These are phyloP conservation scores for Xenentodon cancila DNA, from an alignment of 2,797 vertebrate genomes.

Conservation along the genomic window DNA sequence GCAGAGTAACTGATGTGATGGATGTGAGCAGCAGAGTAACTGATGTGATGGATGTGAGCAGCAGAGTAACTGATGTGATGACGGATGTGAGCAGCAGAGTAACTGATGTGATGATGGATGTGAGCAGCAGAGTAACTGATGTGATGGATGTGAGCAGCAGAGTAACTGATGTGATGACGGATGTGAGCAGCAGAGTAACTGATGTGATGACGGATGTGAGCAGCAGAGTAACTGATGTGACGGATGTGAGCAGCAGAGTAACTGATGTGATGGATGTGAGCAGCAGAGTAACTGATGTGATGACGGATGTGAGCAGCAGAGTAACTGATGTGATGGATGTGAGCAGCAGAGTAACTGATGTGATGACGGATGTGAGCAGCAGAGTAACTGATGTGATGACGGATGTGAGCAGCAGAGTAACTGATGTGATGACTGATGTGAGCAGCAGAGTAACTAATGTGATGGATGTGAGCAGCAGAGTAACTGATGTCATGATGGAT, in stretches of 20 bases:
- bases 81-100: neutral
- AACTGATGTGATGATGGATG: neutral
- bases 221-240: no score
- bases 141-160: no score
- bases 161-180: neutral
- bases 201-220: slow-evolving; percentile 9
- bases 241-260: no score
- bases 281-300: neutral
- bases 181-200: neutral
- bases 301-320: slow-evolving; percentile 3
- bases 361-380: slow-evolving; percentile 4
- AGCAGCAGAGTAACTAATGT: no score
- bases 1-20: no score
- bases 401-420: neutral
- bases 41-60: slow-evolving; percentile 5
- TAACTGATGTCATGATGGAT: neutral
- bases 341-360: neutral
- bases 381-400: slow-evolving; percentile 2
- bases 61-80: slow-evolving; percentile 4
- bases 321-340: no score
- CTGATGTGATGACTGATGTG: slow-evolving; percentile 4
- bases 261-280: slow-evolving; percentile 5
- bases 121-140: no score
- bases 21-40: no score
- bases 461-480: no score